Conservation (phyloP, 1,140 invertebrate genomes). For the Drosophila melanica region DNA sequence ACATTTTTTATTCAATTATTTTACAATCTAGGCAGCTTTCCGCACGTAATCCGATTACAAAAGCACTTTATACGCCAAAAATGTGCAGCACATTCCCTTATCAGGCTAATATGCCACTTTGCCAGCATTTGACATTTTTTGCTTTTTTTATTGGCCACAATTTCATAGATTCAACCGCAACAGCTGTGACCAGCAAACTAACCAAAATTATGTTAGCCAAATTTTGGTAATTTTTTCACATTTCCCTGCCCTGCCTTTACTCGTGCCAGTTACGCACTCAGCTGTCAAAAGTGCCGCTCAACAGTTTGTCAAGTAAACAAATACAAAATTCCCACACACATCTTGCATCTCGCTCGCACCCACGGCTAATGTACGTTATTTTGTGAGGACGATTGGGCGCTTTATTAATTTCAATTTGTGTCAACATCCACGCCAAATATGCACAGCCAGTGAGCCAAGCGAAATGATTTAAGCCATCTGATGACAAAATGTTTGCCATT, state of each 20-base stretch:
- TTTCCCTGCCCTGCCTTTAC: conserved; percentile 15
- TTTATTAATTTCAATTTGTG: conserved; percentile 82
- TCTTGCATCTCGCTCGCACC: conserved; percentile 14
- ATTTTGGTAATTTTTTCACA: conserved; percentile 69
- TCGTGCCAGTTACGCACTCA: conserved; percentile 10
- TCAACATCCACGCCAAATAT: conserved; percentile 76
- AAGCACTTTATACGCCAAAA: conserved; percentile 10
- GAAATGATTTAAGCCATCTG: conserved; percentile 74
- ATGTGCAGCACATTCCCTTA: conserved; percentile 10
- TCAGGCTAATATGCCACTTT: conserved; percentile 40
- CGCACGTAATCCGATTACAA: conserved; percentile 4
- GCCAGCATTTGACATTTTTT: conserved; percentile 25
- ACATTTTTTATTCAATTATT: no score
- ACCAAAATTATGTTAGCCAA: conserved; percentile 71
- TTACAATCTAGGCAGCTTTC: neutral
- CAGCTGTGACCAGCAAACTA: conserved; percentile 39
- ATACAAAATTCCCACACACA: conserved; percentile 23
- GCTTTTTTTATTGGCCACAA: conserved; percentile 20
- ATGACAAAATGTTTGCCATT: conserved; percentile 79
- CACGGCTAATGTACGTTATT: conserved; percentile 23
- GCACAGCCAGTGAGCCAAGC: conserved; percentile 43
- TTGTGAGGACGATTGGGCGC: conserved; percentile 13
- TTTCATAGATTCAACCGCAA: conserved; percentile 10
- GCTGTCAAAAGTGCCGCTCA: conserved; percentile 63
- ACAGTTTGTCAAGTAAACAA: conserved; percentile 69